A percentile compares a stretch with the other conserved stretches of the same genome.
phyloP scores from a whole-genome alignment of 1,140 invertebrate species.

The Luehdorfia chinensis region DNA sequence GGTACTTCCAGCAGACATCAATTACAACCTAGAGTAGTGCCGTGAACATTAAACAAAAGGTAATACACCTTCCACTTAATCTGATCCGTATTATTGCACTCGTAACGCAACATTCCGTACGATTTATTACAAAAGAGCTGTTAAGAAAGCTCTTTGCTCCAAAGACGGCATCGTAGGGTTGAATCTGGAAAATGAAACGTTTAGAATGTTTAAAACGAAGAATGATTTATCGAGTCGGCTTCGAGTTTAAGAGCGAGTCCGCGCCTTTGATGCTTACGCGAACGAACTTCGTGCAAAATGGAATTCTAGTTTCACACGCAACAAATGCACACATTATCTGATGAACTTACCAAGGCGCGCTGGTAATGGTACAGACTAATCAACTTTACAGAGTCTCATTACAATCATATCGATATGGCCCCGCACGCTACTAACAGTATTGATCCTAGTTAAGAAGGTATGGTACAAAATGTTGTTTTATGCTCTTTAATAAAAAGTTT shows the following conservation, averaged over 20 bases:
- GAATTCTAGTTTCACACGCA: constrained; percentile 75
- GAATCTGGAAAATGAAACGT: constrained; percentile 62
- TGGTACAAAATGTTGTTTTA: neutral
- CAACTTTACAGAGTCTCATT: constrained; percentile 22
- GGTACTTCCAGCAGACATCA: constrained; percentile 39
- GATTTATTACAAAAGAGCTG: constrained; percentile 68
- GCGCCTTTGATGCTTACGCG: constrained; percentile 62
- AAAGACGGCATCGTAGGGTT: constrained; percentile 42
- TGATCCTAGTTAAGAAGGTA: neutral
- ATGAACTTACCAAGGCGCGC: constrained; percentile 52
- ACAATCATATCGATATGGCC: constrained; percentile 10
- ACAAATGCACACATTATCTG: constrained; percentile 73
- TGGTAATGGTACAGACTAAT: constrained; percentile 30
- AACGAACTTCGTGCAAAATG: constrained; percentile 66
- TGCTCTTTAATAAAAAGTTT: neutral
- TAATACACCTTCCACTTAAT: constrained; percentile 58
- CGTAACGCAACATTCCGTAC: constrained; percentile 59
- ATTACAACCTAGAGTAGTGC: constrained; percentile 45
- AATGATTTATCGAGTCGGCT: constrained; percentile 64
- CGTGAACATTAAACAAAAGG: constrained; percentile 52
- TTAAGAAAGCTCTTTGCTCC: constrained; percentile 50
- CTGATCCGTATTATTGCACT: constrained; percentile 68
- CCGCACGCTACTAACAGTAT: neutral
- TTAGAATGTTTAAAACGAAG: constrained; percentile 60
- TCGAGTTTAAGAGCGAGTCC: constrained; percentile 35